Conservation (phyloP, 37 sponge, comb jelly and placozoan genomes). For the Tethya wilhelma region DNA sequence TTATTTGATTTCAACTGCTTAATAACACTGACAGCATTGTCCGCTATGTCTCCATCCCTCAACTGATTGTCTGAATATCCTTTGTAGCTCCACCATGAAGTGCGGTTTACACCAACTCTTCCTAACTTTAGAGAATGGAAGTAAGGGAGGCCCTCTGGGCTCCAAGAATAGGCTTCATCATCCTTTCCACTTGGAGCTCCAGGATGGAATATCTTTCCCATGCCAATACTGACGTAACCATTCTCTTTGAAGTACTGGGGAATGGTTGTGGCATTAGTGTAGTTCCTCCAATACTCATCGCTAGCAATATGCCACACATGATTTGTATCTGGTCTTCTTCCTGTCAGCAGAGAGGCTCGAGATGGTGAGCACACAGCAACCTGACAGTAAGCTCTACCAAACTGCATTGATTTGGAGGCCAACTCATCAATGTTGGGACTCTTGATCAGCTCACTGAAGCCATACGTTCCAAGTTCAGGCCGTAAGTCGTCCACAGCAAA, state of each 20-base stretch:
- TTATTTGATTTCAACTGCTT: conserved; percentile 2
- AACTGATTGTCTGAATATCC: conserved; percentile 9
- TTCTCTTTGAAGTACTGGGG: conserved; percentile 69
- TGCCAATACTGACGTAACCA: conserved; percentile 49
- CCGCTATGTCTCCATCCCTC: conserved; percentile 24
- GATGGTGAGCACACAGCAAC: conserved; percentile 49
- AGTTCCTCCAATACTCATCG: conserved; percentile 44
- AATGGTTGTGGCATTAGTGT: conserved; percentile 52
- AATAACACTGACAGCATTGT: background rate
- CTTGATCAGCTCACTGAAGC: background rate
- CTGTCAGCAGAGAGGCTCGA: conserved; percentile 53
- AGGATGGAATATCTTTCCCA: conserved; percentile 68
- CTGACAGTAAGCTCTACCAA: conserved; percentile 62
- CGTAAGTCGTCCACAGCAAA: conserved; percentile 60
- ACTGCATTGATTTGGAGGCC: conserved; percentile 43
- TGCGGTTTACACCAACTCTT: background rate
- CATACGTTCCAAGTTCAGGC: conserved; percentile 47
- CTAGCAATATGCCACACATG: conserved; percentile 45
- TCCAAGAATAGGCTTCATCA: conserved; percentile 33
- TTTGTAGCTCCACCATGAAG: conserved; percentile 17
- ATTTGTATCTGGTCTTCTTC: conserved; percentile 48
- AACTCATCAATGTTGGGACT: conserved; percentile 52
- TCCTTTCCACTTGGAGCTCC: conserved; percentile 51
- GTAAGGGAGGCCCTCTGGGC: conserved; percentile 55
- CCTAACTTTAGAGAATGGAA: conserved; percentile 11